A percentile compares a stretch with the other conserved stretches of the same genome.
Conservation (phyloP, 2,888 invertebrate species). For the Lasioglossum villosulum region DNA sequence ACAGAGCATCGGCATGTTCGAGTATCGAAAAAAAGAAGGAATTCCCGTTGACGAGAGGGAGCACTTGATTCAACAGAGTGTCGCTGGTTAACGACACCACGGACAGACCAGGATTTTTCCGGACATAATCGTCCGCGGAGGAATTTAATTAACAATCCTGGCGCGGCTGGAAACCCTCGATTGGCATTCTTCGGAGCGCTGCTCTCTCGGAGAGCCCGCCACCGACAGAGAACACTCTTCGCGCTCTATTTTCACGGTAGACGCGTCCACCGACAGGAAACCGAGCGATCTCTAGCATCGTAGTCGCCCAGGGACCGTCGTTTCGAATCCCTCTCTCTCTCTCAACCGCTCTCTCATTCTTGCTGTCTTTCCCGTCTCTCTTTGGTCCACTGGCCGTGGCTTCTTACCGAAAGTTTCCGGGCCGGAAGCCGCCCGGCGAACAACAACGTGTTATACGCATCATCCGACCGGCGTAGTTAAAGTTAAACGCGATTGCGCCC, state of each 20-base stretch:
- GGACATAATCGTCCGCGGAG: conserved; percentile 5
- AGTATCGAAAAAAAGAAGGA: background rate
- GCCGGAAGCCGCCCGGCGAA: background rate
- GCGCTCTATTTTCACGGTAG: conserved; percentile 24
- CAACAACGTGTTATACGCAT: conserved; percentile 33
- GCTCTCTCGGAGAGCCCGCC: background rate
- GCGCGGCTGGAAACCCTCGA: conserved; percentile 14
- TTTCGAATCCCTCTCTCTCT: background rate
- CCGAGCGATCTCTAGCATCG: background rate
- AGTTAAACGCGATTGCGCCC: conserved; percentile 33
- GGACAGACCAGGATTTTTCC: conserved; percentile 16
- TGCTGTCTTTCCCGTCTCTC: background rate
- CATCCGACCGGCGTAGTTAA: conserved; percentile 32
- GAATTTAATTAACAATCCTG: conserved; percentile 44
- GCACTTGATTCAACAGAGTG: background rate
- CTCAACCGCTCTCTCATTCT: background rate
- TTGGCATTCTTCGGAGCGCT: conserved; percentile 27
- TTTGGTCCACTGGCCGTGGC: background rate
- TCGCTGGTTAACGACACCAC: conserved; percentile 1
- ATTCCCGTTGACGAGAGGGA: background rate
- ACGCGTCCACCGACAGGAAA: background rate
- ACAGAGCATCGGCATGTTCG: background rate
- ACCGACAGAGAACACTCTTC: conserved; percentile 19
- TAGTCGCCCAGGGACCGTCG: background rate
- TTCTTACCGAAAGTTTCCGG: conserved; percentile 29